phyloP scores from a whole-genome alignment of 2,113 vertebrate species.

The Corvus cornix region DNA sequence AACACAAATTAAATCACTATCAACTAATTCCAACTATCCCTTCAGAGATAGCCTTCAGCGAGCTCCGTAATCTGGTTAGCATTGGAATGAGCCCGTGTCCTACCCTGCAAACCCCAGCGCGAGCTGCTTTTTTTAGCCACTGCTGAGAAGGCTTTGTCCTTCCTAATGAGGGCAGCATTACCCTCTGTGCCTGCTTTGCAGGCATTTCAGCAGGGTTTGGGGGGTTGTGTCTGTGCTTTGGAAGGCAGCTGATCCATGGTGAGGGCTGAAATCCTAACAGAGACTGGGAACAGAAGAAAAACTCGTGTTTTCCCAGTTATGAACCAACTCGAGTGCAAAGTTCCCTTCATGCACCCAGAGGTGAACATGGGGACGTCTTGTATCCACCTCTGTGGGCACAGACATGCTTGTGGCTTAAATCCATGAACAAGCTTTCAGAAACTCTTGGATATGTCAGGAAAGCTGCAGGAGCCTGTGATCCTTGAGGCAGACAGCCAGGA shows the following conservation, averaged over 20 bases:
- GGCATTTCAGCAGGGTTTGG: background rate
- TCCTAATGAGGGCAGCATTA: slow-evolving; percentile 13
- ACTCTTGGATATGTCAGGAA: background rate
- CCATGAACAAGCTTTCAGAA: background rate
- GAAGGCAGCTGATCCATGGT: background rate
- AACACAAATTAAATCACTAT: slow-evolving; percentile 68
- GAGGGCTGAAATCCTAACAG: background rate
- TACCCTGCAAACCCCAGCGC: background rate
- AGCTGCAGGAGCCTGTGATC: background rate
- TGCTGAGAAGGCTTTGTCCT: slow-evolving; percentile 7
- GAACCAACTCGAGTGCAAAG: background rate
- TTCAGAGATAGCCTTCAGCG: slow-evolving; percentile 60
- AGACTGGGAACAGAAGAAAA: background rate
- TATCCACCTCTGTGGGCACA: background rate
- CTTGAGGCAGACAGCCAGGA: background rate
- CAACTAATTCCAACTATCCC: slow-evolving; percentile 56
- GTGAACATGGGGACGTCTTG: background rate
- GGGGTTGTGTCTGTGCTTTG: background rate
- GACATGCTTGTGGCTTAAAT: fast-evolving
- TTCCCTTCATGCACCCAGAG: background rate
- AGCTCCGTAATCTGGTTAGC: slow-evolving; percentile 58
- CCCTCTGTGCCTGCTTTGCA: background rate
- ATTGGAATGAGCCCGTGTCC: slow-evolving; percentile 31
- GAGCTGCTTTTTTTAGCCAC: background rate
- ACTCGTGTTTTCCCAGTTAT: background rate